Conservation (phyloP, 2,888 invertebrate species). For the Andrena bucephala region DNA sequence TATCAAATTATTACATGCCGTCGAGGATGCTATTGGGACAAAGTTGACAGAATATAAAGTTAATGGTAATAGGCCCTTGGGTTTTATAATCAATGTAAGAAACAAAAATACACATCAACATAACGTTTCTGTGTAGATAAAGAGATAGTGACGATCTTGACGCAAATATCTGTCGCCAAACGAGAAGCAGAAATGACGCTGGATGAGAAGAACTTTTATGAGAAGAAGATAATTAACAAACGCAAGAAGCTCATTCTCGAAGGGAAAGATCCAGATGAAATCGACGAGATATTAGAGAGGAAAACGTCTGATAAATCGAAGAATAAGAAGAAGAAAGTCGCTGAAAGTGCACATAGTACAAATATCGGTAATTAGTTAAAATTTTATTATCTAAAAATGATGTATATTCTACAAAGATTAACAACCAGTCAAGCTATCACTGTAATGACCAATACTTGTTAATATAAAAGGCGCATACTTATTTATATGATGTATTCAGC, state of each 20-base stretch:
- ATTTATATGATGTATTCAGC: not conserved
- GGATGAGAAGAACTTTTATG: slow-evolving; percentile 96
- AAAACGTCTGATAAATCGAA: slow-evolving; percentile 79
- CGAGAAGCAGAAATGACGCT: slow-evolving; percentile 96
- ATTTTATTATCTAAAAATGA: slow-evolving; percentile 37
- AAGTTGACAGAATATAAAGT: slow-evolving; percentile 94
- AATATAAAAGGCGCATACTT: slow-evolving; percentile 12
- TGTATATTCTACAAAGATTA: slow-evolving; percentile 25
- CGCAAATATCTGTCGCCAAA: slow-evolving; percentile 96
- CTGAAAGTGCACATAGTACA: slow-evolving; percentile 7
- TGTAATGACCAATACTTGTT: not conserved
- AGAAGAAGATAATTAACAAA: slow-evolving; percentile 93
- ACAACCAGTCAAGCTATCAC: not conserved
- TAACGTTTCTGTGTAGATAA: slow-evolving; percentile 87
- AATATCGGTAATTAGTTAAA: slow-evolving; percentile 8
- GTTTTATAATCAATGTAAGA: not conserved
- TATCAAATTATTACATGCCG: slow-evolving; percentile 92
- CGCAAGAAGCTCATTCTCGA: slow-evolving; percentile 95
- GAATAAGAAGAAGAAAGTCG: slow-evolving; percentile 48
- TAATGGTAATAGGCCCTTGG: slow-evolving; percentile 88
- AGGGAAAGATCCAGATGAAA: slow-evolving; percentile 92
- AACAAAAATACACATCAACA: not conserved
- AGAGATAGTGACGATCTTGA: slow-evolving; percentile 95
- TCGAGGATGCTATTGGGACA: slow-evolving; percentile 94
- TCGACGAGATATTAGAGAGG: slow-evolving; percentile 87